A percentile compares a stretch with the other conserved stretches of the same genome.
Conservation (phyloP, 2,888 invertebrate genomes). For the Eupithecia subumbrata region DNA sequence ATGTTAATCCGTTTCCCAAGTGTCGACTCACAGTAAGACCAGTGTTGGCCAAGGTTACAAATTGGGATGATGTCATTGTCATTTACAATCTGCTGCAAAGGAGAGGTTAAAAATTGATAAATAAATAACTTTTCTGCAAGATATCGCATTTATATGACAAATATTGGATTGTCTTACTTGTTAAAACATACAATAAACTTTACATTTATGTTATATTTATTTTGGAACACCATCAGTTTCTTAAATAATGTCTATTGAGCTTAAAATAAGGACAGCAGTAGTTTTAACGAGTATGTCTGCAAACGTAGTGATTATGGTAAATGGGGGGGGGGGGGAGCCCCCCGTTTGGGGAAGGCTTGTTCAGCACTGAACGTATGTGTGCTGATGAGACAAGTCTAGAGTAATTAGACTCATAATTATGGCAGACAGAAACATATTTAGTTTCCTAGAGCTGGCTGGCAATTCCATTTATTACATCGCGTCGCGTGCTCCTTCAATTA, state of each 20-base stretch:
- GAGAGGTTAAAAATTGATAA: slow-evolving; percentile 15
- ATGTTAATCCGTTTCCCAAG: not conserved
- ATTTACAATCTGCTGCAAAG: slow-evolving; percentile 36
- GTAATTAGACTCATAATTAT: not conserved
- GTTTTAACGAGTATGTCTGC: too few species aligned
- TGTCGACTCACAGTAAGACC: slow-evolving; percentile 12
- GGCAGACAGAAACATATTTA: not conserved
- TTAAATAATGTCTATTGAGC: too few species aligned
- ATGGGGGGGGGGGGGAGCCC: too few species aligned
- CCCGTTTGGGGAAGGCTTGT: not conserved
- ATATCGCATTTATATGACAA: not conserved
- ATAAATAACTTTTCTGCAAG: slow-evolving; percentile 15
- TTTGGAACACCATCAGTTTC: too few species aligned
- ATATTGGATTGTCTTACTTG: not conserved
- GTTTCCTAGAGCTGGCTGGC: slow-evolving; percentile 42
- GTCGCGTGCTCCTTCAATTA: slow-evolving; percentile 44
- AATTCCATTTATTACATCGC: slow-evolving; percentile 49
- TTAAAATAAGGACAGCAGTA: too few species aligned
- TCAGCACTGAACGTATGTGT: not conserved
- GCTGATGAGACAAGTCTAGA: not conserved
- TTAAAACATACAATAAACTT: too few species aligned
- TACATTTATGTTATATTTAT: too few species aligned
- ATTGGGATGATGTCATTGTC: slow-evolving; percentile 55
- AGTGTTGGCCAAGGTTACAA: slow-evolving; percentile 46
- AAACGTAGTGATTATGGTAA: not conserved